Evolutionary conservation across 2,888 invertebrate species (phyloP), one percentile per base, ranked within the genome.

Genomic region (Cephus sareptanus): DNA sequence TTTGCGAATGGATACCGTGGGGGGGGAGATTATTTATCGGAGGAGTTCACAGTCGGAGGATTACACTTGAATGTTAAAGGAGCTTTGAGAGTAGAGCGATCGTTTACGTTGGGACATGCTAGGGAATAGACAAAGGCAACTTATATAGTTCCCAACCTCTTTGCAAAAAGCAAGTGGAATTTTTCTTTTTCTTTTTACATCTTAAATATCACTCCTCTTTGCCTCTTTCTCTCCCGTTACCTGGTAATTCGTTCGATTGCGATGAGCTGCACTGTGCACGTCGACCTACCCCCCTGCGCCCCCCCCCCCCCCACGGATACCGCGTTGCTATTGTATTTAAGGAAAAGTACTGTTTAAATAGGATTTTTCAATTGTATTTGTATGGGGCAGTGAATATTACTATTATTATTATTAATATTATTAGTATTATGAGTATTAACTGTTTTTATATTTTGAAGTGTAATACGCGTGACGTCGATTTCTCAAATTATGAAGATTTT

Each of bases 321-420:
- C 9, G 56, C 23, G 56, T 6, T 56, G 15, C 71, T 71, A 71
- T 71, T 71, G 71, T 71, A 71, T 71, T 71, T 71, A 71, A 71
- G 11, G 2, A 83, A 83, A 79, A 74, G 75, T 80, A 80, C 83
- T 88, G 86, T 84, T 82, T 89, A 87, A 85, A 85, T 88, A 88
- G 87, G 87, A 86, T 88, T 87, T 89, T 88, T 85, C 86, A 89
- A 89, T 86, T 87, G 82, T 35, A 74, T 86, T 81, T 85, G 85
- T 71, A 83, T 82, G 56, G 23, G 56, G 15, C 56, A 56, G 56
- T 56, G 9, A 23, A 56, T 56, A 56, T 56, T 56, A 23, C 15
- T 56, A 56, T 23, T 56, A 56, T 56, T 56, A 56, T 2, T 56
- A 56, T 56, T 56, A 56, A 15, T 56, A 56, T 56, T 56, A 23